Percentiles rank a stretch among this genome's conserved stretches.
Evolutionary conservation across 2,888 invertebrate genomes (phyloP).

Genomic region (Ethmia dodecea): DNA sequence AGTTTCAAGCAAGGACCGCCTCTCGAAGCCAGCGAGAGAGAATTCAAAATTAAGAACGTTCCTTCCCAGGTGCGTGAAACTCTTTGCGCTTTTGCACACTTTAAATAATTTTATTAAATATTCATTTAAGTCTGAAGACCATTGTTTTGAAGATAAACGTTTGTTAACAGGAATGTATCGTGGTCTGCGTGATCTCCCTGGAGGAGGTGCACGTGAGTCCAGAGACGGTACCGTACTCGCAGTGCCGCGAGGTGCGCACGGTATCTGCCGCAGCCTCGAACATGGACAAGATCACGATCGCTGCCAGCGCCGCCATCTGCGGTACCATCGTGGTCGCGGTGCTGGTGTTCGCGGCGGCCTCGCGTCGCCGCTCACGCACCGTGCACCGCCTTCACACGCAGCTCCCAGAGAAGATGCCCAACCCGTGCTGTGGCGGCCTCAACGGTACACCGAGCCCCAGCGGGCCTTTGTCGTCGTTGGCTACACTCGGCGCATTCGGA

Average conservation of each 20-base stretch:
- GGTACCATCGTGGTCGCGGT: constrained; percentile 94
- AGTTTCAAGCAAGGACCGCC: constrained; percentile 94
- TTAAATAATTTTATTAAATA: neutral
- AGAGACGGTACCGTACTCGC: constrained; percentile 89
- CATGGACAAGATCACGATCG: constrained; percentile 97
- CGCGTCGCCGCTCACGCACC: constrained; percentile 86
- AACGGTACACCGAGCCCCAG: constrained; percentile 86
- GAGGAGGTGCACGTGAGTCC: constrained; percentile 93
- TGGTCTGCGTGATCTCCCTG: constrained; percentile 94
- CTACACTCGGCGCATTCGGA: constrained; percentile 90
- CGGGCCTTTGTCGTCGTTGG: constrained; percentile 88
- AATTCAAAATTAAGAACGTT: constrained; percentile 95
- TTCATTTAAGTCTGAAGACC: neutral
- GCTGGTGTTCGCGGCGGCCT: constrained; percentile 92
- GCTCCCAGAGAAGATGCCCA: constrained; percentile 83
- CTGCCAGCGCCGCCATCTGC: constrained; percentile 94
- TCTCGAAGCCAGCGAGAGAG: constrained; percentile 91
- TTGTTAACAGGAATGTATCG: constrained; percentile 88
- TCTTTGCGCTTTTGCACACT: neutral
- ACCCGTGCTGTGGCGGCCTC: constrained; percentile 86
- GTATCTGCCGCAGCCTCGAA: constrained; percentile 89
- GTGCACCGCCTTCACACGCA: constrained; percentile 85
- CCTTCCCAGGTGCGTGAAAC: constrained; percentile 83
- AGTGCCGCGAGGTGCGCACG: constrained; percentile 93
- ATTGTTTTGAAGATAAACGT: too few relatives aligned